These are phyloP conservation scores for Chiridota heheva DNA, from an alignment of 35 echinoderm and acorn worm genomes.

Conservation along the genomic window DNA sequence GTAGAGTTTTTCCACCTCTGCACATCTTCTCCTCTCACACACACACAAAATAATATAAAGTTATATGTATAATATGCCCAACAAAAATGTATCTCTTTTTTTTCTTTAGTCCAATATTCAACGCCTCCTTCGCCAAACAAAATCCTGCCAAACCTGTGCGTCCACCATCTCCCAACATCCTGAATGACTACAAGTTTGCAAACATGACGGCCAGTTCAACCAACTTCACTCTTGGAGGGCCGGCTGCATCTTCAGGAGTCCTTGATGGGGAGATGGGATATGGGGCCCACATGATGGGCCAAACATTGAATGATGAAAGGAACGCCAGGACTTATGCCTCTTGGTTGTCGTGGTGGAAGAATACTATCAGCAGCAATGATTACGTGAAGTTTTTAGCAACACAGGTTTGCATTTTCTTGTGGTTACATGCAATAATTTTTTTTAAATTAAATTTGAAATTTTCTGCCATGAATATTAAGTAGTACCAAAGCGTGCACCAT, in stretches of 20 bases:
- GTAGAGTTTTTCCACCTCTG: no score
- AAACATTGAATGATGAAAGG: slow-evolving; percentile 74
- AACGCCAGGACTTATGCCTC: slow-evolving; percentile 90
- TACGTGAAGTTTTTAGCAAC: slow-evolving; percentile 90
- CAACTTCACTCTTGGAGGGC: slow-evolving; percentile 25
- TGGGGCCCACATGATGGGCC: slow-evolving; percentile 12
- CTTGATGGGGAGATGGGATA: neutral
- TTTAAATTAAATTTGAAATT: no score
- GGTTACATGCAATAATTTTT: neutral
- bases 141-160: slow-evolving; percentile 56
- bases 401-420: slow-evolving; percentile 47
- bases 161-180: neutral
- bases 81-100: no score
- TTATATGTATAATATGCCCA: no score
- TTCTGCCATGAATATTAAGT: no score
- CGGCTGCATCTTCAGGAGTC: neutral
- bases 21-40: no score
- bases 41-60: no score
- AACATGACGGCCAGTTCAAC: neutral
- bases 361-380: slow-evolving; percentile 83
- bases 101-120: slow-evolving; percentile 87
- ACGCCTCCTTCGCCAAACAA: slow-evolving; percentile 85
- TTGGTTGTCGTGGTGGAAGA: slow-evolving; percentile 94
- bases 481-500: no score
- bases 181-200: slow-evolving; percentile 8